Conservation (phyloP, 2,888 invertebrate genomes). For the Napeogenes sylphis region DNA sequence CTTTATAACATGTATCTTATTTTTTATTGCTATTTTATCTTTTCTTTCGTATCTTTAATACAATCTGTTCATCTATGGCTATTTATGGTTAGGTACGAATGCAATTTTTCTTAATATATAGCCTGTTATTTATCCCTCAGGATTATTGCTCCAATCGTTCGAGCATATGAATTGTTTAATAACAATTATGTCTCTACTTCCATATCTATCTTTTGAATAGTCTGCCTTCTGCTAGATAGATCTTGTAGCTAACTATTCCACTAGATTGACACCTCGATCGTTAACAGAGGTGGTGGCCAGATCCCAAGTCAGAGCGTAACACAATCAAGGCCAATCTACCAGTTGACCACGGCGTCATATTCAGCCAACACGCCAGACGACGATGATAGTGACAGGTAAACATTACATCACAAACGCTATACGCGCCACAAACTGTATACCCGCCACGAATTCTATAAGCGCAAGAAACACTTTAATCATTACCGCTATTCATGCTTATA, state of each 20-base stretch:
- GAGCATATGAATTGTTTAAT: not conserved
- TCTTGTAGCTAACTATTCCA: slow-evolving; percentile 17
- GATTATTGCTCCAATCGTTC: no score
- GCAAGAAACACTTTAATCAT: not conserved
- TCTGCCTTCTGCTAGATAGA: slow-evolving; percentile 12
- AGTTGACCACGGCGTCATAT: slow-evolving; percentile 35
- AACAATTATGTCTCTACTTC: not conserved
- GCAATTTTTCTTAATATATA: no score
- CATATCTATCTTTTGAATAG: not conserved
- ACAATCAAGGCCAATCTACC: slow-evolving; percentile 32
- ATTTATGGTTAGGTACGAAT: no score
- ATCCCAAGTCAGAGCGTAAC: slow-evolving; percentile 35
- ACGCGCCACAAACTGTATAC: not conserved
- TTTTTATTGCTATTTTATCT: no score
- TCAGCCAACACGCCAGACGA: slow-evolving; percentile 32
- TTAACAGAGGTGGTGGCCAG: slow-evolving; percentile 43
- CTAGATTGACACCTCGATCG: slow-evolving; percentile 26
- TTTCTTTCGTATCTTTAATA: no score
- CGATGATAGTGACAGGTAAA: slow-evolving; percentile 35
- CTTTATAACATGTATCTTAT: no score
- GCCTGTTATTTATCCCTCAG: no score
- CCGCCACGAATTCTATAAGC: not conserved
- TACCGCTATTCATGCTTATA: no score
- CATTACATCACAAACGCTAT: slow-evolving; percentile 4
- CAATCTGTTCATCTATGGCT: no score